Conservation (phyloP, 2,797 vertebrate species). For the Microctenopoma lineatum region DNA sequence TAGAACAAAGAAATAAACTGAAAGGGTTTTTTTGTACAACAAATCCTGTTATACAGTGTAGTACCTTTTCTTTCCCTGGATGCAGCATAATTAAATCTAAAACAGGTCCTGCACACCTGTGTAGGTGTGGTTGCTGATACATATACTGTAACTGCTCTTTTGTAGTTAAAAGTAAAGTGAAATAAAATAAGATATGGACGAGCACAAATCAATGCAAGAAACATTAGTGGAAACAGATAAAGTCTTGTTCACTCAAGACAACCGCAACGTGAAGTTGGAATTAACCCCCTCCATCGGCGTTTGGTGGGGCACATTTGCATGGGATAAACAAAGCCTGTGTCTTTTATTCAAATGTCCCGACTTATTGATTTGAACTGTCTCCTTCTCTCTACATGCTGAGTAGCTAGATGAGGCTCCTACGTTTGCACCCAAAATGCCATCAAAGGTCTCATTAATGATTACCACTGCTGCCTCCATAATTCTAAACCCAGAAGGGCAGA, state of each 20-base stretch:
- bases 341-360: conserved; percentile 45
- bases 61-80: neutral
- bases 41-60: neutral
- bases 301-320: conserved; percentile 9
- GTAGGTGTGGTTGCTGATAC: neutral
- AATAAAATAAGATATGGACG: neutral
- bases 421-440: conserved; percentile 55
- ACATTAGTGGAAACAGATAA: neutral
- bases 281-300: conserved; percentile 11
- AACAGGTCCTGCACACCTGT: neutral
- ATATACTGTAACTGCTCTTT: neutral
- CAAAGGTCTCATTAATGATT: conserved; percentile 57
- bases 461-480: conserved; percentile 8
- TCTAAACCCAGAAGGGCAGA: neutral
- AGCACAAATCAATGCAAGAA: conserved; percentile 10
- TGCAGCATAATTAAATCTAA: conserved; percentile 1
- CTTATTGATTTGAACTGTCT: conserved; percentile 41
- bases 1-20: conserved; percentile 8
- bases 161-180: neutral
- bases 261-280: conserved; percentile 24
- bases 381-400: conserved; percentile 44
- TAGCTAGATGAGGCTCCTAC: conserved; percentile 37
- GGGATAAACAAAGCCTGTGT: conserved; percentile 46
- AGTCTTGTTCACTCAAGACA: neutral
- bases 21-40: neutral